phyloP scores from a whole-genome alignment of 2,888 invertebrate genomes.

The Bellardia pandia region DNA sequence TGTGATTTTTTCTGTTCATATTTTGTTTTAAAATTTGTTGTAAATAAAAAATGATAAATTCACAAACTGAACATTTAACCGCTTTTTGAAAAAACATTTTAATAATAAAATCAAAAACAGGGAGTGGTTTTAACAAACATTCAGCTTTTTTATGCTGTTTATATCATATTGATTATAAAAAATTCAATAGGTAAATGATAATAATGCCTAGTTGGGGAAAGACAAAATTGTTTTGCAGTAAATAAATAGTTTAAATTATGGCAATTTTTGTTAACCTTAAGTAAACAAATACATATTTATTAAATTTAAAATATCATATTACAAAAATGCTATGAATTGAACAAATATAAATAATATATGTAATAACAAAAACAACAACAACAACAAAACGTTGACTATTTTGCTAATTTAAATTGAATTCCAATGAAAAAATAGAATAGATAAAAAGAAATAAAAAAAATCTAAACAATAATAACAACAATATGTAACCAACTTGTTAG shows the following conservation, averaged over 20 bases:
- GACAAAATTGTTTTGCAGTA: slow-evolving; percentile 25
- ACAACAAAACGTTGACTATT: not conserved
- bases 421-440: slow-evolving; percentile 29
- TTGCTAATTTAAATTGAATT: slow-evolving; percentile 37
- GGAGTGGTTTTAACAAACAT: slow-evolving; percentile 65
- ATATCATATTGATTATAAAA: slow-evolving; percentile 50
- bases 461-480: slow-evolving; percentile 20
- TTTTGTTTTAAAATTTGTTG: slow-evolving; percentile 28
- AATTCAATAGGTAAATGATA: slow-evolving; percentile 49
- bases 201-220: slow-evolving; percentile 16
- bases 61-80: slow-evolving; percentile 56
- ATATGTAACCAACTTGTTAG: slow-evolving; percentile 54
- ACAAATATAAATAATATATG: not conserved
- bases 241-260: slow-evolving; percentile 30
- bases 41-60: slow-evolving; percentile 39
- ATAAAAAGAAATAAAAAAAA: not conserved
- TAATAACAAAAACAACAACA: not conserved
- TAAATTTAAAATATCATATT: slow-evolving; percentile 1
- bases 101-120: slow-evolving; percentile 35
- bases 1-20: slow-evolving; percentile 35
- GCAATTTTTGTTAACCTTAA: slow-evolving; percentile 21
- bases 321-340: not conserved
- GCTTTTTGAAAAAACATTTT: slow-evolving; percentile 14
- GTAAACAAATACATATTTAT: slow-evolving; percentile 19
- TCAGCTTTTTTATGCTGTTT: slow-evolving; percentile 39